These are phyloP conservation scores for Pelosia muscerda DNA, from an alignment of 2,888 invertebrate genomes.

Conservation along the genomic window DNA sequence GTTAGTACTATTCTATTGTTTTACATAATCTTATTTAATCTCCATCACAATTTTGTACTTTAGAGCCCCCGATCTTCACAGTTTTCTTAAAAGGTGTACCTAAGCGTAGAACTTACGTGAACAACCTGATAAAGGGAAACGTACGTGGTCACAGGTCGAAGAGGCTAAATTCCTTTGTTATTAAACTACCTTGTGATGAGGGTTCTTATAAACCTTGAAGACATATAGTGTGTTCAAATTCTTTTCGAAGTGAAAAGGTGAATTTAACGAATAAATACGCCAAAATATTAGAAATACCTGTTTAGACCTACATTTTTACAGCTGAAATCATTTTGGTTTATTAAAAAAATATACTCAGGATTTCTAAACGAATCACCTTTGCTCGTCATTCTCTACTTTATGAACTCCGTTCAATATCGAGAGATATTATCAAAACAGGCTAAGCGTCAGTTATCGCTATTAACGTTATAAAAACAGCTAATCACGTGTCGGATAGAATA, in stretches of 20 bases:
- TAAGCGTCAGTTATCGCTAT: conserved; percentile 24
- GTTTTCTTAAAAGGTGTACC: neutral
- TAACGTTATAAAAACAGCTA: conserved; percentile 37
- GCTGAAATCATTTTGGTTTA: too few species aligned
- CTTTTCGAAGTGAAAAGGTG: neutral
- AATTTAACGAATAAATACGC: neutral
- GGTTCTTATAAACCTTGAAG: conserved; percentile 2
- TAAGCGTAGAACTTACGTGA: neutral
- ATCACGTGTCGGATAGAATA: conserved; percentile 39
- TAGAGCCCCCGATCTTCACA: neutral
- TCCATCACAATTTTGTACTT: too few species aligned
- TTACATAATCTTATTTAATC: too few species aligned
- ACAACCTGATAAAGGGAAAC: neutral
- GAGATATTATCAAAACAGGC: conserved; percentile 19
- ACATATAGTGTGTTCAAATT: neutral
- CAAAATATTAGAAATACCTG: neutral
- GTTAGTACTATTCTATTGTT: too few species aligned
- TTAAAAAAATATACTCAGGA: neutral
- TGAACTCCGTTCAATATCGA: conserved; percentile 3
- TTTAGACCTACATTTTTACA: neutral
- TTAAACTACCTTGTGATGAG: conserved; percentile 8
- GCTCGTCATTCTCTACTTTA: neutral
- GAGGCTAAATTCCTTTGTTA: conserved; percentile 6
- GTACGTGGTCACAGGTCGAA: neutral
- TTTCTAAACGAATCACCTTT: neutral